Evolutionary conservation across 2,797 vertebrate genomes (phyloP), one percentile per base, ranked within the genome.

Genomic region (Crax fasciolata): DNA sequence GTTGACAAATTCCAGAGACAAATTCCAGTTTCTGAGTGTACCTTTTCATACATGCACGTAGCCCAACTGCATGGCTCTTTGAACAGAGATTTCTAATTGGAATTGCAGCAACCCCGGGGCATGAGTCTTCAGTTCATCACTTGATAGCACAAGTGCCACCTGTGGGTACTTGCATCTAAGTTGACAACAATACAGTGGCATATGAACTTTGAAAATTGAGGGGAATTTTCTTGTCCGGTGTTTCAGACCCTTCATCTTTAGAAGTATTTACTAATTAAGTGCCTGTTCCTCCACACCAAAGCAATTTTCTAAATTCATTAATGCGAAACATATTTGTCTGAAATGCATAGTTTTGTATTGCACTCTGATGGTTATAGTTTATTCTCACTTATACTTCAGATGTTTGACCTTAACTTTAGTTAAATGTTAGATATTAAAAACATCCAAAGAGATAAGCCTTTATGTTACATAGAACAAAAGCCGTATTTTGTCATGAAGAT

Each of bases 391-490:
- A 79, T 11, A 10, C 5, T 70, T 74, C 51, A 80, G 73, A 24
- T 6, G 14, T 55, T 93, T 84, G 59, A 43, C 24, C 19, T 23
- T 75, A 67, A 48, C 58, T 88, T 59, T 28, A 49, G 54, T 59
- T 84, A 75, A 92, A 93, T 75, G 38, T 82, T 39, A 58, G 46
- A 10, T 77, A 70, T 48, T 55, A 62, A 77, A 89, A 89, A 86
- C 70, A 83, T 65, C 48, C 28, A 75, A 59, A 66, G 82, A 84
- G 54, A 90, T 55, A 24, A 57, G 66, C 80, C 71, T 68, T 89
- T 95, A 81, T 90, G 32, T 81, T 87, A n/a, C 20, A 58, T 7
- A 80, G 84, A 97, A 81, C 63, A 97, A 97, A 97, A 54, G 24
- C 38, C 25, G 63, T 11, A 13, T 83, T 79, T 95, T 72, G 18